Conservation (phyloP, 2,113 vertebrate genomes). For the Scatophagus argus region DNA sequence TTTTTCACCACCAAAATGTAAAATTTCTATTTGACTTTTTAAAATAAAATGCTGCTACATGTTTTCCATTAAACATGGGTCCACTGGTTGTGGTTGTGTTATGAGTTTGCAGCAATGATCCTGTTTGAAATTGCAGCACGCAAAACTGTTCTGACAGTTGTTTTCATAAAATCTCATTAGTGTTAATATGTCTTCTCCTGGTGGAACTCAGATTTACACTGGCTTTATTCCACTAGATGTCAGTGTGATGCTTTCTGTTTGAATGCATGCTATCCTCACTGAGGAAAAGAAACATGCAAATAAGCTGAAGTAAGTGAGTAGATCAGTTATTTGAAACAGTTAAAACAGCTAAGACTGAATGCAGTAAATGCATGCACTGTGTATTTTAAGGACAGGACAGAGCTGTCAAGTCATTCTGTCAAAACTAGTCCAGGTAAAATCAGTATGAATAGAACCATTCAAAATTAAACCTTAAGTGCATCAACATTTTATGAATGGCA, state of each 20-base stretch:
- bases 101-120: neutral
- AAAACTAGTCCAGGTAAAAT: too few relatives aligned
- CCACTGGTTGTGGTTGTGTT: constrained; percentile 41
- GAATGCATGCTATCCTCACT: neutral
- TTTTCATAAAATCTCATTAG: neutral
- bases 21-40: constrained; percentile 68
- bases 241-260: constrained; percentile 64
- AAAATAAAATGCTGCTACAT: constrained; percentile 91
- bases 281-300: neutral
- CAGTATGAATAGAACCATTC: too few relatives aligned
- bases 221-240: constrained; percentile 75
- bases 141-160: neutral
- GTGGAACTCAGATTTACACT: neutral
- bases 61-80: constrained; percentile 90
- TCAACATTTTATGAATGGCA: too few relatives aligned
- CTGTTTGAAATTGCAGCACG: neutral
- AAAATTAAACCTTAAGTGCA: too few relatives aligned
- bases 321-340: neutral
- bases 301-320: neutral
- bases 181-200: neutral
- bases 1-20: constrained; percentile 72
- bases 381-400: too few relatives aligned
- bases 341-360: too few relatives aligned
- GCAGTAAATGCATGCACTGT: too few relatives aligned
- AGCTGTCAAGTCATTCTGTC: too few relatives aligned